phyloP scores from a whole-genome alignment of 1,140 invertebrate genomes.

The Daktulosphaira vitifoliae region DNA sequence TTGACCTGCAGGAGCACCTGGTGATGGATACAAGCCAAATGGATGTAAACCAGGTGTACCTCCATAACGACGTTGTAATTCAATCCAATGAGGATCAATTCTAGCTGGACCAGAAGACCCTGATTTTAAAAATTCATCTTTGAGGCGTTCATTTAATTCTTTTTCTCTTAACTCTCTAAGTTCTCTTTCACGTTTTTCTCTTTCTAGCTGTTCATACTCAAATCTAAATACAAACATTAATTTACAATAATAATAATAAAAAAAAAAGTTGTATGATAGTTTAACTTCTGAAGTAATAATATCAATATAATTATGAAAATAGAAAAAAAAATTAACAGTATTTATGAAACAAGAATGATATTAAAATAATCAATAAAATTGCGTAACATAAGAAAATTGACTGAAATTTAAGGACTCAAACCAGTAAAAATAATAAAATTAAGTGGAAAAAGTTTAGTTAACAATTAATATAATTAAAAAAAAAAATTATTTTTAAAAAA shows the following conservation, averaged over 20 bases:
- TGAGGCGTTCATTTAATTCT: slow-evolving; percentile 69
- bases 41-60: slow-evolving; percentile 45
- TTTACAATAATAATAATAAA: slow-evolving; percentile 27
- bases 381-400: too few species aligned
- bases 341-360: too few species aligned
- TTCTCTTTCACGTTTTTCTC: slow-evolving; percentile 75
- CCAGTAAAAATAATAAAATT: too few species aligned
- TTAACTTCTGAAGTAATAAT: neutral
- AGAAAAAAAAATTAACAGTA: too few species aligned
- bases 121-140: slow-evolving; percentile 70
- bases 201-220: slow-evolving; percentile 70
- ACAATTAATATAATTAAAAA: too few species aligned
- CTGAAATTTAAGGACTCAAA: too few species aligned
- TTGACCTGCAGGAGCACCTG: slow-evolving; percentile 35
- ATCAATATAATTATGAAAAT: neutral
- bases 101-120: slow-evolving; percentile 52
- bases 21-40: slow-evolving; percentile 48
- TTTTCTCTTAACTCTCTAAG: slow-evolving; percentile 74
- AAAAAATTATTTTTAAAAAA: neutral
- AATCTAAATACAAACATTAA: slow-evolving; percentile 43
- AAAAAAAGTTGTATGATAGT: neutral
- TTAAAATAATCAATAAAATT: too few species aligned
- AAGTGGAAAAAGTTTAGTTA: too few species aligned
- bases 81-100: slow-evolving; percentile 84
- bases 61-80: slow-evolving; percentile 65